A percentile compares a stretch with the other conserved stretches of the same genome.
phyloP scores from a whole-genome alignment of 2,113 vertebrate species.

The Nestor notabilis region DNA sequence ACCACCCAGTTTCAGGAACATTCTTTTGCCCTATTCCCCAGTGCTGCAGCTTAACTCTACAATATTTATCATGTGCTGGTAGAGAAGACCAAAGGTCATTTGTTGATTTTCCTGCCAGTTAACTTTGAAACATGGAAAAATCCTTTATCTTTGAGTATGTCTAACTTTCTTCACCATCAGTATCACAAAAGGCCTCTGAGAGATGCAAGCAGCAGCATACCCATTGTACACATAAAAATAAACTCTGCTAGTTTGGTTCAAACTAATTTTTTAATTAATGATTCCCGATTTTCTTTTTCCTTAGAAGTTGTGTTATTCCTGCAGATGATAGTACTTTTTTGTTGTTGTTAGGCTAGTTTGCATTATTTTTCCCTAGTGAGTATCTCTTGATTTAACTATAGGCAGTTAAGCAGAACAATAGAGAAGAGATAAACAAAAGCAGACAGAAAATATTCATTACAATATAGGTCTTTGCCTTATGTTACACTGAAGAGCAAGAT shows the following conservation, averaged over 20 bases:
- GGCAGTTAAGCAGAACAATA: background rate
- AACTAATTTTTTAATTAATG: slow-evolving; percentile 31
- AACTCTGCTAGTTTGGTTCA: background rate
- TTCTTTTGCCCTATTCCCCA: background rate
- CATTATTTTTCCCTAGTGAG: background rate
- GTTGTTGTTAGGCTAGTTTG: background rate
- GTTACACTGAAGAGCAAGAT: background rate
- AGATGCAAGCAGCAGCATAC: background rate
- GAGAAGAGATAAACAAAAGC: background rate
- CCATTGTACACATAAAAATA: background rate
- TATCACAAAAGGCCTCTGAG: background rate
- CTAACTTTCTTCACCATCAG: background rate
- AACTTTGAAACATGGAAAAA: background rate
- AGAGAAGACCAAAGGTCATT: background rate
- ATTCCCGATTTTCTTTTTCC: background rate
- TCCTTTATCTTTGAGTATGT: background rate
- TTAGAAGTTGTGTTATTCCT: background rate
- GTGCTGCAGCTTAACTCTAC: accelerated
- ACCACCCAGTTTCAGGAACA: accelerated
- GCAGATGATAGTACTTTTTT: background rate
- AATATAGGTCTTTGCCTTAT: background rate
- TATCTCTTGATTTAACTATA: background rate
- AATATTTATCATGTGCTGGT: accelerated
- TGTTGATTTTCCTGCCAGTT: background rate
- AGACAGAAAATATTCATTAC: background rate